Base-by-base conservation (phyloP, 1,140 invertebrate genomes). In the Temnothorax nylanderi region DNA sequence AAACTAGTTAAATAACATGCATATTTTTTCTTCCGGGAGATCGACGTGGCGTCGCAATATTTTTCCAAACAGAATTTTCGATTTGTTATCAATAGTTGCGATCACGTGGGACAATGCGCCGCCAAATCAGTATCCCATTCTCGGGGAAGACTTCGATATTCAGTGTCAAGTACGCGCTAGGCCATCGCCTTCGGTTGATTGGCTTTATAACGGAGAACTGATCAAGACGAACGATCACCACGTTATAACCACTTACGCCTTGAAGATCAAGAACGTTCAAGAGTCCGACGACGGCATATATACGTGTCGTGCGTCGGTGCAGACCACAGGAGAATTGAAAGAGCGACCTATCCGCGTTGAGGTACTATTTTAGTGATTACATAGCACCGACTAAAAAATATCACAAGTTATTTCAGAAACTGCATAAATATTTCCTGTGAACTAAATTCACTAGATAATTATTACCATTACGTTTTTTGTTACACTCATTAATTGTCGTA, bases 31-130 rank as follows among this genome's bases (percentile, higher is more conserved):
- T 49, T 49, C 13, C 16, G 74, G 0, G 37, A 58, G 60, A 16
- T 13, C 2, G 21, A n/a, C n/a, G 16, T 18, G 0, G 0, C 34
- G 34, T 67, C n/a, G 16, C 5, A 32, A 54, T 56, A 26, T 56
- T 69, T 54, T 54, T 21, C 5, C 16, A 71, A 71, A 56, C 16
- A 16, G 13, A 82, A 58, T n/a, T 32, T 6, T 26, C 44, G 3
- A 74, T 74, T 34, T 74, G 41, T 60, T 21, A n/a, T 71, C 26
- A 96, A 88, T 94, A 98, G 98, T 98, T 90, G 97, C 97, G 34
- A 98, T 99, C 37, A 98, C 97, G 65, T 99, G 97, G 96, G 96
- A 96, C 32, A 97, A 99, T 93, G 98, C 98, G 0, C 98, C 98
- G n/a, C 95, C 95, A 89, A 97, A 97, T 93, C 98, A 99, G 94